Base-by-base conservation (phyloP, 2,113 vertebrate genomes). In the Rhinopomastus cyanomelas region DNA sequence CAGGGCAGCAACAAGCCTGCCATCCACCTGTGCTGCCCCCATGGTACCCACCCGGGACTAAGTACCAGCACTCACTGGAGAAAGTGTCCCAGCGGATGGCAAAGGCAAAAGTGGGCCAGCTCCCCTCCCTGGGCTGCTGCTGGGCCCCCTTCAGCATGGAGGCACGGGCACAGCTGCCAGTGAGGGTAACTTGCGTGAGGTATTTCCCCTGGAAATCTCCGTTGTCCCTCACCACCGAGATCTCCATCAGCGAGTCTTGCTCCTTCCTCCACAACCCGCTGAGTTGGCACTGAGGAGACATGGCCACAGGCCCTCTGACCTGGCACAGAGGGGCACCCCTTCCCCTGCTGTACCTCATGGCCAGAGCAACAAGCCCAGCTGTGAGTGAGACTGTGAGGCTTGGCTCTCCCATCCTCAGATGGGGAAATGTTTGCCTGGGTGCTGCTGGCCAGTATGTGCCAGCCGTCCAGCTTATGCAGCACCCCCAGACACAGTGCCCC, bases 141-240 rank as follows among this genome's bases (percentile, higher is more conserved):
- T 94, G 95, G 29, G 23, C 8, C 0, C 93, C 95, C 2, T 7
- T 75, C 34, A 93, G 20, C 0, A 84, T 87, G 6, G 89, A 95
- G 22, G 20, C 2, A 1, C 1, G 42, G 84, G 65, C 23, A 1
- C 95, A 95, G 91, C 8, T 12, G 2, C 65, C 26, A 0, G 61
- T 8, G 1, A 95, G 84, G 12, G 89, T 94, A 48, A 93, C 84
- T 29, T 3, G 11, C 0, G 89, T 94, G n/a, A 95, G 77, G 66
- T 94, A 94, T 51, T 84, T 79, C n/a, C 93, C 95, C 14, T 90
- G 81, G 87, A 95, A 94, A 34, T 64, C 53, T 11, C 93, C 81
- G 1, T 88, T 8, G 14, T 74, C 53, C 26, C n/a, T 32, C 66
- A 87, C 12, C 0, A 14, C 23, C 0, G 84, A 92, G 71, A 95